Base-by-base conservation (phyloP, 2,113 vertebrate species). In the Mus pahari region DNA sequence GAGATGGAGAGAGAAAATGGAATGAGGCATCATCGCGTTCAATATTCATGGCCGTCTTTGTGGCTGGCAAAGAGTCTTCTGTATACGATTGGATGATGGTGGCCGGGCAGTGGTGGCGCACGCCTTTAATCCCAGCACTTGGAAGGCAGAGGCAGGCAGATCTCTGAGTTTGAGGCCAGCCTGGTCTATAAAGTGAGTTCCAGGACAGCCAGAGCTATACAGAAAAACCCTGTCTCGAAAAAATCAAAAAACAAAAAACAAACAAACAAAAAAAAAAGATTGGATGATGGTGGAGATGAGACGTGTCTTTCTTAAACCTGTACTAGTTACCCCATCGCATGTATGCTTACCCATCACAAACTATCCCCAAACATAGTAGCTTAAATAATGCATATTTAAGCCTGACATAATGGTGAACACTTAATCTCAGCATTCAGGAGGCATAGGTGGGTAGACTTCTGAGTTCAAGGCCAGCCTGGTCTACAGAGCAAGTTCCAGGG, bases 341-440 rank as follows among this genome's bases (percentile, higher is more conserved):
- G 28, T 22, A 28, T 75, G 39, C 26, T 75, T 45, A 75, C 45
- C 28, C 24, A 36, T 45, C n/a, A 94, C 55, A 91, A 96, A 90
- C 62, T 60, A 73, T 3, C 24, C 36, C 28, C 58, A 78, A 53
- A 81, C 31, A 48, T 66, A 39, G 31, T 16, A 66, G 58, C 74
- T 60, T 68, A 79, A 86, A 64, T 62, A 84, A 6, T 22, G 28
- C 55, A 62, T 24, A 28, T 45, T 74, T 39, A 74, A 74, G 71
- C 19, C 71, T 24, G n/a, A 20, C 20, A 42, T 39, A n/a, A 22
- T 73, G 19, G 70, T 42, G n/a, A 39, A 74, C n/a, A 74, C 71
- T 74, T 82, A 66, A 14, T 83, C 93, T 95, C 70, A 60, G 16
- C 39, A 75, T 86, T 53, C 79, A 39, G 79, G 33, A 90, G 48